Percentiles rank a stretch among this genome's conserved stretches.
phyloP scores from a whole-genome alignment of 2,888 invertebrate species.

The Agrochola lychnidis region DNA sequence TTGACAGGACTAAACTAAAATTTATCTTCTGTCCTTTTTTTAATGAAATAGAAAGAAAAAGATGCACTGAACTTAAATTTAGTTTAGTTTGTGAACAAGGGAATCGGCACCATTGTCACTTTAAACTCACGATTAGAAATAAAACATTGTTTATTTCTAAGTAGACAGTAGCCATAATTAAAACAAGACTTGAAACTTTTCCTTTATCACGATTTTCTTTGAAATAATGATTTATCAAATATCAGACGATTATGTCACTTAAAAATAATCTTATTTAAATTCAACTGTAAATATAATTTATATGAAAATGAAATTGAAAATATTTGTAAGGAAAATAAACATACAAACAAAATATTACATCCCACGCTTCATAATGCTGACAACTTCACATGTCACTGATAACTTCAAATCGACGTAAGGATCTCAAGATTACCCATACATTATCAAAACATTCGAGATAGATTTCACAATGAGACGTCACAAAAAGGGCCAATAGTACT shows the following conservation, averaged over 20 bases:
- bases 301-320: neutral
- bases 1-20: too few relatives aligned
- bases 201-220: constrained; percentile 1
- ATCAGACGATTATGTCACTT: neutral
- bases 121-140: constrained; percentile 1
- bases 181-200: constrained; percentile 17
- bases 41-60: too few relatives aligned
- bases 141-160: constrained; percentile 2
- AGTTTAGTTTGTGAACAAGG: too few relatives aligned
- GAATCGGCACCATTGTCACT: too few relatives aligned
- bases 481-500: constrained; percentile 32
- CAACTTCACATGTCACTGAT: constrained; percentile 32
- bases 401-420: constrained; percentile 7
- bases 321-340: constrained; percentile 6
- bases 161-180: neutral
- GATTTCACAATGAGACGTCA: constrained; percentile 20
- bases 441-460: constrained; percentile 2
- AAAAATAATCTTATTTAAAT: neutral
- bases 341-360: constrained; percentile 1
- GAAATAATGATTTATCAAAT: neutral
- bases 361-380: constrained; percentile 17
- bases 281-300: neutral
- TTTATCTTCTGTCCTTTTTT: too few relatives aligned
- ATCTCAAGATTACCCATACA: constrained; percentile 10
- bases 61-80: too few relatives aligned